phyloP scores from a whole-genome alignment of 2,113 vertebrate genomes.

The Xiphias gladius region DNA sequence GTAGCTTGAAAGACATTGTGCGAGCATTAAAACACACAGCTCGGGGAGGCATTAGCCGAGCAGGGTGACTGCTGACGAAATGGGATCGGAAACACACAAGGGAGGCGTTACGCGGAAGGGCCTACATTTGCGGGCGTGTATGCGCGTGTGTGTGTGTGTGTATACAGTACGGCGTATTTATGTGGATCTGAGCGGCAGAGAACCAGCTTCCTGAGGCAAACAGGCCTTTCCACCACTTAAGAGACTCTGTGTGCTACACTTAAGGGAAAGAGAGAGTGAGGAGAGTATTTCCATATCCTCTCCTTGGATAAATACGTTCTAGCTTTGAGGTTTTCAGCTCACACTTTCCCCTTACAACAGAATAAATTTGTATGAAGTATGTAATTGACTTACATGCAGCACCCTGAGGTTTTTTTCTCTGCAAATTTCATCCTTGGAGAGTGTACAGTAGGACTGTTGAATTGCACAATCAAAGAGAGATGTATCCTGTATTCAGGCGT shows the following conservation, averaged over 20 bases:
- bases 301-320: constrained; percentile 61
- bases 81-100: constrained; percentile 53
- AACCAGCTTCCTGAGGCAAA: constrained; percentile 52
- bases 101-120: constrained; percentile 48
- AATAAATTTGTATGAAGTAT: constrained; percentile 67
- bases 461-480: constrained; percentile 52
- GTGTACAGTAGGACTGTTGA: constrained; percentile 48
- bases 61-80: constrained; percentile 61
- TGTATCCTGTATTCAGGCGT: constrained; percentile 30
- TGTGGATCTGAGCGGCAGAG: constrained; percentile 39
- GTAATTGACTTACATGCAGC: constrained; percentile 74
- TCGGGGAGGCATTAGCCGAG: constrained; percentile 53
- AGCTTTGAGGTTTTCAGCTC: constrained; percentile 64
- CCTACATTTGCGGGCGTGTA: constrained; percentile 6
- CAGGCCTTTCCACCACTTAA: constrained; percentile 57
- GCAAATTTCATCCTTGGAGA: constrained; percentile 61
- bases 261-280: constrained; percentile 44
- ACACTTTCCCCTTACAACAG: constrained; percentile 41
- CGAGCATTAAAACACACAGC: constrained; percentile 57
- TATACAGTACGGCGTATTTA: constrained; percentile 29
- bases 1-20: constrained; percentile 71
- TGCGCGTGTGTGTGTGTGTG: not conserved
- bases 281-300: constrained; percentile 62
- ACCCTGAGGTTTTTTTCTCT: constrained; percentile 46
- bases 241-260: constrained; percentile 35